These are phyloP conservation scores for Malacoctenus gilli DNA, from an alignment of 2,797 vertebrate species.

Conservation along the genomic window DNA sequence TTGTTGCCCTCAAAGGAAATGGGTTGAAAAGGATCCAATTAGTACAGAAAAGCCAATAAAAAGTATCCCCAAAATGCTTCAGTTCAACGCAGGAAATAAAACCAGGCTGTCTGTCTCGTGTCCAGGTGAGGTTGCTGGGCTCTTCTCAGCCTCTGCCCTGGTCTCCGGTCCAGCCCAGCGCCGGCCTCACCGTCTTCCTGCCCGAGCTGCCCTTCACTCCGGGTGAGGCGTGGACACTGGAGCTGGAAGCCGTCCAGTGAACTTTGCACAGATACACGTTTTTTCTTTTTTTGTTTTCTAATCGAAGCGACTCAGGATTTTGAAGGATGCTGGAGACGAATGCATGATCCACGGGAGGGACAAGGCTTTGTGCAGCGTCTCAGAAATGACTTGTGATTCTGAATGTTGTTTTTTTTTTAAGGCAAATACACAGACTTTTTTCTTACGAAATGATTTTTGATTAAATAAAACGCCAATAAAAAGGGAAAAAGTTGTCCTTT, in stretches of 20 bases:
- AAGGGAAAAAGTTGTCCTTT: too few species aligned
- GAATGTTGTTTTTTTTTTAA: background rate
- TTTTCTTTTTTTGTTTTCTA: too few species aligned
- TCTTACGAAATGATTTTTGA: conserved; percentile 25
- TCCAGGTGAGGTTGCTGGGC: conserved; percentile 87
- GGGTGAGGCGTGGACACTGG: conserved; percentile 85
- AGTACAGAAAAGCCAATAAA: too few species aligned
- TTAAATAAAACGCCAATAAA: conserved; percentile 23
- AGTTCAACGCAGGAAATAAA: too few species aligned
- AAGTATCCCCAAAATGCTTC: too few species aligned
- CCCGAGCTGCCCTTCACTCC: conserved; percentile 72
- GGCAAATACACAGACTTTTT: background rate
- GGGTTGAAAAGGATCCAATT: too few species aligned
- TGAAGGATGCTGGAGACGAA: background rate
- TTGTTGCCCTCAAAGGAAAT: too few species aligned
- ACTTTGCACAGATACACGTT: background rate
- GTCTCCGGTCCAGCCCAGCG: conserved; percentile 64
- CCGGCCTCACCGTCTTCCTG: conserved; percentile 82
- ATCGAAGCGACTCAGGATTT: conserved; percentile 34
- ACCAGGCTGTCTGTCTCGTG: conserved; percentile 3
- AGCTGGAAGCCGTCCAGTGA: conserved; percentile 81
- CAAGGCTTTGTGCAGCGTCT: too few species aligned
- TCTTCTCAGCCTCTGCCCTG: conserved; percentile 77
- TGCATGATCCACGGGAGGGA: background rate
- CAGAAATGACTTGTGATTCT: background rate